These are phyloP conservation scores for Sparidentex hasta DNA, from an alignment of 2,797 vertebrate species.

Conservation along the genomic window DNA sequence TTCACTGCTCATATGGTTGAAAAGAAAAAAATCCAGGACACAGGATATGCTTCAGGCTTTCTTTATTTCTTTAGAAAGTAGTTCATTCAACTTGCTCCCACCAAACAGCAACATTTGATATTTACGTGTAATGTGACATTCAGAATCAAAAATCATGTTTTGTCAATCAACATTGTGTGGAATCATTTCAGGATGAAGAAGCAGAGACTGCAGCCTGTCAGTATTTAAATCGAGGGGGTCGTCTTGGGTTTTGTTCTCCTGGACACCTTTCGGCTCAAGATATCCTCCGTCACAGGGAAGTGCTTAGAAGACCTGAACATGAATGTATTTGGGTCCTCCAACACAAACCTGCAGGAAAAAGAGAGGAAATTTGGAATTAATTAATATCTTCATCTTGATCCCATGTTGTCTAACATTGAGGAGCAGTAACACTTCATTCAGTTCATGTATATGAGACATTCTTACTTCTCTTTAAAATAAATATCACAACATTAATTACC, in stretches of 20 bases:
- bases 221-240: not conserved
- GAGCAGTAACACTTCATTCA: not conserved
- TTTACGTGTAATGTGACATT: not conserved
- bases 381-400: not conserved
- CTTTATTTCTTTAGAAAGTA: not conserved
- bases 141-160: too few relatives aligned
- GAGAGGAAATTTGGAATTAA: not conserved
- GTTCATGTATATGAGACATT: not conserved
- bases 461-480: too few relatives aligned
- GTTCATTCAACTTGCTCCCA: not conserved
- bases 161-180: too few relatives aligned
- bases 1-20: too few relatives aligned
- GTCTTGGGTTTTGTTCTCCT: not conserved
- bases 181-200: too few relatives aligned
- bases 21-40: too few relatives aligned
- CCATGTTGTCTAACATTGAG: not conserved
- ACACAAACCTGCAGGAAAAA: constrained; percentile 24
- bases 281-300: not conserved
- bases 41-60: not conserved
- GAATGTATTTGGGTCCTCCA: not conserved
- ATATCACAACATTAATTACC: too few relatives aligned
- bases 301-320: not conserved
- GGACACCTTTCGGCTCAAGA: rapidly evolving
- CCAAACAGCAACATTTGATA: not conserved
- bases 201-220: not conserved